Base-by-base conservation (phyloP, 2,113 vertebrate species). In the Malurus elegans region DNA sequence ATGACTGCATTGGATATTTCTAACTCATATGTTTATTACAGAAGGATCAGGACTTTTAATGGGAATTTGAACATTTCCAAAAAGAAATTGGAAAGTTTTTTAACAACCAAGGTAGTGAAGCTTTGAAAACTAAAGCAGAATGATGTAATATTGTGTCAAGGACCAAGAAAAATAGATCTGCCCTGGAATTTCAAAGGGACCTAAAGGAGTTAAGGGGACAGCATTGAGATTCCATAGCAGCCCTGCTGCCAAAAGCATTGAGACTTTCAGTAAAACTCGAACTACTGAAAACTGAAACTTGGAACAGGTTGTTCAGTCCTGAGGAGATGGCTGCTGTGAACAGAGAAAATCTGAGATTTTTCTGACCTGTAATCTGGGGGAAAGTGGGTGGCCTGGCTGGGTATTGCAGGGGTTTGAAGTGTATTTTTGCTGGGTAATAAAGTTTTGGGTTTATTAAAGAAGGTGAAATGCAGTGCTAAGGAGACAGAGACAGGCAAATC, bases 361-460 rank as follows among this genome's bases (percentile, higher is more conserved):
- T 76, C 31, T 60, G 12, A 18, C 28, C 26, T 44, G 19, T 50
- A 19, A 10, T 14, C 45, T n/a, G 4, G 8, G 25, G 19, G 12
- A 31, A 7, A 17, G 15, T 14, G 48, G 9, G 42, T 73, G 53
- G n/a, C 42, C 2, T 14, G 53, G 28, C 21, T 75, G 57, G 19
- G 8, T 24, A 10, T 44, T 0, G 0, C 29, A 53, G 26, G 38
- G 9, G 10, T 67, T 60, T 51, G 19, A 53, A 26, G 4, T 36
- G 10, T 4, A 3, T 70, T 80, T 88, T 73, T 10, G 11, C 3
- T 13, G 9, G 19, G 4, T 28, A 29, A 67, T 29, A n/a, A 81
- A 50, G 14, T 16, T 38, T 38, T 38, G 38, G 10, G 38, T 16
- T 16, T 31, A 18, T 15, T 50, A 4, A 24, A 45, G 42, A 48